Evolutionary conservation across 2,888 invertebrate species (phyloP).

Genomic region (Dicyrtomina minuta): DNA sequence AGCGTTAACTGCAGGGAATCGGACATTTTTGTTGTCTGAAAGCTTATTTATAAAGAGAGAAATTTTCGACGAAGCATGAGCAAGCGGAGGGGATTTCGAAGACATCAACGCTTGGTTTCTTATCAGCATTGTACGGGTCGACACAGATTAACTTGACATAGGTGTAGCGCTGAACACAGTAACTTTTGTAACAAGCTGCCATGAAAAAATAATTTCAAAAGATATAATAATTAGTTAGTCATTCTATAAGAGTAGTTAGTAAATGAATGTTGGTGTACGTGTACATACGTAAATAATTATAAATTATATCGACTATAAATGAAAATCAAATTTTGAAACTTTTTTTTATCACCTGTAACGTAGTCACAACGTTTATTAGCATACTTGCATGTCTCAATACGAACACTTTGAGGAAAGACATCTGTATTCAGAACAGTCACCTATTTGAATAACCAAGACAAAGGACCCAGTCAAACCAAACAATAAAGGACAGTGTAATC

Average conservation of each 20-base stretch:
- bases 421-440: conserved; percentile 55
- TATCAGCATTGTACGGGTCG: conserved; percentile 54
- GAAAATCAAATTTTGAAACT: too few relatives aligned
- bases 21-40: too few relatives aligned
- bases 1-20: too few relatives aligned
- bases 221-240: background rate
- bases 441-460: background rate
- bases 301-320: too few relatives aligned
- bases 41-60: conserved; percentile 47
- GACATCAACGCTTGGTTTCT: conserved; percentile 55
- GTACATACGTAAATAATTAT: background rate
- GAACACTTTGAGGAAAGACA: conserved; percentile 55
- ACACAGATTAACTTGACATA: conserved; percentile 55
- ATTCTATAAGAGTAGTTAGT: background rate
- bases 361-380: conserved; percentile 53
- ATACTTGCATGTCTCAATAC: conserved; percentile 56
- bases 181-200: conserved; percentile 51
- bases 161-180: conserved; percentile 55
- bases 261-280: background rate
- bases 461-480: too few relatives aligned
- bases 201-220: conserved; percentile 1
- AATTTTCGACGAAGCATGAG: conserved; percentile 56
- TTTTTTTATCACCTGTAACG: conserved; percentile 53
- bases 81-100: conserved; percentile 56
- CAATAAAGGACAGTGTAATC: too few relatives aligned